Conservation (phyloP, 2,888 invertebrate genomes). For the Melanchra persicariae region DNA sequence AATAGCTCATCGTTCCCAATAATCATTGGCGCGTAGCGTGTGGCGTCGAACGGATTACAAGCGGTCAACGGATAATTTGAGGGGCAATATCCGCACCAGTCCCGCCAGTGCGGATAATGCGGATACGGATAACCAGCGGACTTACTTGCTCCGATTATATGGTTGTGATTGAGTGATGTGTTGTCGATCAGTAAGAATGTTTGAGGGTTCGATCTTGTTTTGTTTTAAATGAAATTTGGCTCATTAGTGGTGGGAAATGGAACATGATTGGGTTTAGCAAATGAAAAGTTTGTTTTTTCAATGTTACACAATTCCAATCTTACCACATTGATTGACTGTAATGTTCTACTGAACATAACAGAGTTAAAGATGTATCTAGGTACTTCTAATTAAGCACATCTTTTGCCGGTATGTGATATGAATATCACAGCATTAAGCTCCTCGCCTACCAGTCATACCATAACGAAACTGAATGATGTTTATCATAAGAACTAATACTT, state of each 20-base stretch:
- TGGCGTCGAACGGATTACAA: constrained; percentile 76
- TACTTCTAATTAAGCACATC: too few species aligned
- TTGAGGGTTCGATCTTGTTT: constrained; percentile 46
- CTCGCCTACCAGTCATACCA: neutral
- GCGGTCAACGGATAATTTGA: constrained; percentile 82
- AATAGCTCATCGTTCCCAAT: constrained; percentile 66
- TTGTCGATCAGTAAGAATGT: constrained; percentile 42
- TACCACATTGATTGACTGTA: too few species aligned
- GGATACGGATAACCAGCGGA: constrained; percentile 70
- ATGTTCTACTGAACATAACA: too few species aligned
- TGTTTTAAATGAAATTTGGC: constrained; percentile 7
- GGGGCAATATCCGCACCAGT: constrained; percentile 73
- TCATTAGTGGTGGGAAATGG: neutral
- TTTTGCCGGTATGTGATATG: neutral
- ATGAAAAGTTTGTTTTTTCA: neutral
- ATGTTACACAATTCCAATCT: too few species aligned
- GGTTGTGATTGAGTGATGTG: constrained; percentile 67
- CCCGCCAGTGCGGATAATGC: constrained; percentile 70
- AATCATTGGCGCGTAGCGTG: constrained; percentile 70
- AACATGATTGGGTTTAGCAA: neutral
- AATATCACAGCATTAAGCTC: neutral
- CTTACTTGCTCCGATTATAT: constrained; percentile 72
- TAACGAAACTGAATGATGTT: neutral
- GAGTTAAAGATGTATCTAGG: too few species aligned
- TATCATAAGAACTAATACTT: neutral